These are phyloP conservation scores for Drosophila limbata DNA, from an alignment of 2,888 invertebrate species.

Conservation along the genomic window DNA sequence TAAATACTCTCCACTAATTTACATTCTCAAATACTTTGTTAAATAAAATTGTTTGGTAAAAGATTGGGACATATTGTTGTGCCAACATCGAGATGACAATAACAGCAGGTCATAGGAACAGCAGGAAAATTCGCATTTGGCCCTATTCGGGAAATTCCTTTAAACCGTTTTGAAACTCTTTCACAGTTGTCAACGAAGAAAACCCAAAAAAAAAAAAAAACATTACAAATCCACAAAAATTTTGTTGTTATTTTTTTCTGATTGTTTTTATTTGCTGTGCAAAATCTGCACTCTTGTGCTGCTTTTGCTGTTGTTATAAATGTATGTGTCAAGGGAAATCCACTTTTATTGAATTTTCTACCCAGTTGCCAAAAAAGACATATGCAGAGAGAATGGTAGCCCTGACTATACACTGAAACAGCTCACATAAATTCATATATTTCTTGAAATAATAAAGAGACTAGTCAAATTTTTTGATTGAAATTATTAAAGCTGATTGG, in stretches of 20 bases:
- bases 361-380: neutral
- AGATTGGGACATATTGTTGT: neutral
- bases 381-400: neutral
- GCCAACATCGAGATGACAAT: constrained; percentile 18
- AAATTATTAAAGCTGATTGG: too few species aligned
- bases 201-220: constrained; percentile 40
- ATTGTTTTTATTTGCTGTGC: neutral
- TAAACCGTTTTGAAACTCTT: constrained; percentile 34
- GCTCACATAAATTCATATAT: neutral
- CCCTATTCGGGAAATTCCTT: constrained; percentile 16
- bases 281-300: constrained; percentile 13
- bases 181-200: constrained; percentile 29
- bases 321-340: neutral
- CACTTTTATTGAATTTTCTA: constrained; percentile 1
- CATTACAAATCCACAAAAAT: constrained; percentile 39
- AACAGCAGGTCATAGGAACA: constrained; percentile 5
- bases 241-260: constrained; percentile 16
- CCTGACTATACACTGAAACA: neutral
- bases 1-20: neutral
- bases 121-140: constrained; percentile 32
- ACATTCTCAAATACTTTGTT: neutral
- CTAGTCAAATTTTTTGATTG: neutral
- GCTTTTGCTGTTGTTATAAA: neutral
- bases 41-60: neutral
- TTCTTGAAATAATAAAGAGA: neutral